These are phyloP conservation scores for Sepiola atlantica DNA, from an alignment of 2,888 invertebrate genomes.

Conservation along the genomic window DNA sequence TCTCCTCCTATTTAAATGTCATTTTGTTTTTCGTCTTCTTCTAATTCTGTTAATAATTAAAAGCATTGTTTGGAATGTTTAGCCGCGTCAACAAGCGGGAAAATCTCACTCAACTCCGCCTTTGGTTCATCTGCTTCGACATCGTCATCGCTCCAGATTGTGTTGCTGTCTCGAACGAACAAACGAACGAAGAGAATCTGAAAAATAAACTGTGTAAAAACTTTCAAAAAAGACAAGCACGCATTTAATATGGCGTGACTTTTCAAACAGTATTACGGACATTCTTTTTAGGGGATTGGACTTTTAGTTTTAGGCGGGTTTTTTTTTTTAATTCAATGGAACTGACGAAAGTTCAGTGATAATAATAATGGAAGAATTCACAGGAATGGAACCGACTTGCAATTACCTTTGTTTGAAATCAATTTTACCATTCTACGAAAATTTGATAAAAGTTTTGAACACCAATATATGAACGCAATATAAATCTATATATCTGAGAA, in stretches of 20 bases:
- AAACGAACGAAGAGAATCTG: not conserved
- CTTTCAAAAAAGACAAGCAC: not conserved
- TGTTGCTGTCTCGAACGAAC: not conserved
- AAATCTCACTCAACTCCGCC: not conserved
- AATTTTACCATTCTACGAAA: too few relatives aligned
- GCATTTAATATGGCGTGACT: not conserved
- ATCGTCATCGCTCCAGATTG: not conserved
- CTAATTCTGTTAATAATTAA: not conserved
- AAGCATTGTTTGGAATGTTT: not conserved
- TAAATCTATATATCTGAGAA: too few relatives aligned
- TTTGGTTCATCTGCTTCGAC: not conserved
- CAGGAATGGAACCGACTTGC: too few relatives aligned
- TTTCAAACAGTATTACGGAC: not conserved
- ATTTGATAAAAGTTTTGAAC: too few relatives aligned
- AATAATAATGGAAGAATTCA: too few relatives aligned
- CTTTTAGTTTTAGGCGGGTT: too few relatives aligned
- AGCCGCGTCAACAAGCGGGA: constrained; percentile 15
- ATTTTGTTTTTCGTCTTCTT: not conserved
- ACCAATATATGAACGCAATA: too few relatives aligned
- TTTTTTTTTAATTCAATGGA: too few relatives aligned
- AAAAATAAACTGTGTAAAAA: not conserved
- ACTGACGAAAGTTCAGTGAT: too few relatives aligned
- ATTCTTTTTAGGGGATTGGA: too few relatives aligned
- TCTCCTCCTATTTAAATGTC: not conserved
- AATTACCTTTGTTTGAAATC: too few relatives aligned